These are phyloP conservation scores for Prionace glauca DNA, from an alignment of 2,797 vertebrate species.

Conservation along the genomic window DNA sequence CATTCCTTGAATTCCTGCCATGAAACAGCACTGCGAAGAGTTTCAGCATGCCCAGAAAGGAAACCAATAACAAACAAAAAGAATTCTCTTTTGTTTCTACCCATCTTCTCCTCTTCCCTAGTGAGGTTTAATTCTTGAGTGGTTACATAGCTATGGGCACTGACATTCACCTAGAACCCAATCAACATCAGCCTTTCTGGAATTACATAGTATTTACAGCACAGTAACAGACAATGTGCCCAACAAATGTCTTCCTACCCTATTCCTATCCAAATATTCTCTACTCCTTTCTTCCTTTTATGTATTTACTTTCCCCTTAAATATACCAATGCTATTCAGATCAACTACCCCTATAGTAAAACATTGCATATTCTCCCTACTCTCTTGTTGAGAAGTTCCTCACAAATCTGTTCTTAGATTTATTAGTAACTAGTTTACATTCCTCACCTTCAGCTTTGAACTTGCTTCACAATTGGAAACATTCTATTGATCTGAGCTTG, in stretches of 20 bases:
- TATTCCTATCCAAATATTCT: background rate
- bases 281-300: background rate
- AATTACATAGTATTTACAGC: background rate
- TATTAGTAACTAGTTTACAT: background rate
- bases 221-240: background rate
- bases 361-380: background rate
- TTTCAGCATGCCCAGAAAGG: background rate
- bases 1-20: background rate
- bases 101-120: background rate
- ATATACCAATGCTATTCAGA: background rate
- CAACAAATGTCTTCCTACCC: background rate
- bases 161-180: background rate
- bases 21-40: background rate
- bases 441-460: background rate
- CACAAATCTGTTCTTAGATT: background rate
- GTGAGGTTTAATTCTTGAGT: background rate
- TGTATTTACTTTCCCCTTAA: background rate
- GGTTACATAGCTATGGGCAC: background rate
- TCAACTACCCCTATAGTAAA: background rate
- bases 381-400: background rate
- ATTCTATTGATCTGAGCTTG: background rate
- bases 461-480: background rate
- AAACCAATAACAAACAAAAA: background rate
- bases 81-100: background rate
- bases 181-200: background rate